A percentile compares a stretch with the other conserved stretches of the same genome.
phyloP scores from a whole-genome alignment of 2,888 invertebrate species.

The Plagodis pulveraria region DNA sequence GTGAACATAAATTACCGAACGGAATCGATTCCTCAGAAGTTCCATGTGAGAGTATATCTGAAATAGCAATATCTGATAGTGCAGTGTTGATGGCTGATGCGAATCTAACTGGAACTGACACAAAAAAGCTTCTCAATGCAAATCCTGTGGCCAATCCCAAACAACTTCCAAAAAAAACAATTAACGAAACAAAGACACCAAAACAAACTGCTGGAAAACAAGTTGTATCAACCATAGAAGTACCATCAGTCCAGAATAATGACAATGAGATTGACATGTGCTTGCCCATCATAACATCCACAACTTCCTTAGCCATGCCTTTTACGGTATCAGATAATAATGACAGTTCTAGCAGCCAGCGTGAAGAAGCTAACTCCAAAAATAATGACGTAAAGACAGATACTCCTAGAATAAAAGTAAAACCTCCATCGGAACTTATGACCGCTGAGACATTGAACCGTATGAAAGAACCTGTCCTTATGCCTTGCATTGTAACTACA shows the following conservation, averaged over 20 bases:
- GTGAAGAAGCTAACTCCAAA: conserved; percentile 3
- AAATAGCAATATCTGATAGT: background rate
- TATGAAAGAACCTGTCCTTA: conserved; percentile 28
- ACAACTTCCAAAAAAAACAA: conserved; percentile 59
- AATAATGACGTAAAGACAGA: conserved; percentile 24
- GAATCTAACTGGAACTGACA: conserved; percentile 14
- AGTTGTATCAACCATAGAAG: conserved; percentile 13
- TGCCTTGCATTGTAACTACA: conserved; percentile 4
- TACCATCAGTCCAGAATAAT: conserved; percentile 24
- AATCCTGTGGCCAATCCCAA: conserved; percentile 75
- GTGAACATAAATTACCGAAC: background rate
- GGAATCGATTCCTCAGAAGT: background rate
- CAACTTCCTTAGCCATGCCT: conserved; percentile 57
- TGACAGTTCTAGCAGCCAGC: background rate
- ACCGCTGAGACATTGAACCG: conserved; percentile 49
- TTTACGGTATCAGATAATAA: conserved; percentile 1
- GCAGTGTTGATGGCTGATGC: conserved; percentile 3
- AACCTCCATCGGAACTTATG: conserved; percentile 70
- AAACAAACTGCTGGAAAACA: conserved; percentile 5
- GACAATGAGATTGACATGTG: conserved; percentile 11
- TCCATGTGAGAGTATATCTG: background rate
- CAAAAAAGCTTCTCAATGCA: conserved; percentile 45
- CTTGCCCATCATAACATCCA: conserved; percentile 68
- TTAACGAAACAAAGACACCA: conserved; percentile 18
- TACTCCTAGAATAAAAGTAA: conserved; percentile 71